Evolutionary conservation across 2,888 invertebrate genomes (phyloP), one percentile per base, ranked within the genome.

Genomic region (Megastigmus dorsalis): DNA sequence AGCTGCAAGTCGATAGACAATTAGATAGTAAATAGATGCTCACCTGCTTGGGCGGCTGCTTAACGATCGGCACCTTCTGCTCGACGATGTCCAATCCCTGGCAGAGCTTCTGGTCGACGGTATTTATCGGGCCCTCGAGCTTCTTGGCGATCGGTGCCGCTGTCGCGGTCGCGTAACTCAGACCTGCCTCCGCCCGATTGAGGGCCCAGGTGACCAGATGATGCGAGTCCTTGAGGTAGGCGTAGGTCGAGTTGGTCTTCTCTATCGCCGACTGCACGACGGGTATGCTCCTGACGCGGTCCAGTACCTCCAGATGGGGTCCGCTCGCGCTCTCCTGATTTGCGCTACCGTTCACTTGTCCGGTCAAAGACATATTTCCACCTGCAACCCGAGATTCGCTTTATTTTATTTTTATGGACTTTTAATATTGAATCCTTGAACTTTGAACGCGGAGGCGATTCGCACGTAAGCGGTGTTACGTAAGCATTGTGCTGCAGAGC

Each of bases 61-160:
- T 91, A 0, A 91, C 89, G 2, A 90, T 89, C 0, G 91, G 91
- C 1, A 91, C 86, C 84, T 90, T 91, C 63, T 88, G 84, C 84
- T 91, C 90, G 1, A 91, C 89, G 18, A 89, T 89, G 75, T 90
- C 89, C 62, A 91, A 84, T 1, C 91, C 91, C 68, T 88, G 88
- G 82, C 91, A 91, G 20, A 91, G 84, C 72, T 90, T 90, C 62
- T 88, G 89, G 80, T 91, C 91, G 0, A 91, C 90, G 55, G 88
- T 88, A 68, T 87, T 89, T 70, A 91, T 91, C 20, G 89, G 90
- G 0, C 88, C 89, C 80, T 91, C 90, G 9, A 91, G 87, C 77
- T 88, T 89, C 69, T 89, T 89, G 0, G 90, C 89, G 30, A 90
- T 87, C 2, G 90, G 90, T 52, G 85, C 89, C 18, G 90, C 90